Base-by-base conservation (phyloP, 64 coral and sea anemone species). In the Pachyseris speciosa region DNA sequence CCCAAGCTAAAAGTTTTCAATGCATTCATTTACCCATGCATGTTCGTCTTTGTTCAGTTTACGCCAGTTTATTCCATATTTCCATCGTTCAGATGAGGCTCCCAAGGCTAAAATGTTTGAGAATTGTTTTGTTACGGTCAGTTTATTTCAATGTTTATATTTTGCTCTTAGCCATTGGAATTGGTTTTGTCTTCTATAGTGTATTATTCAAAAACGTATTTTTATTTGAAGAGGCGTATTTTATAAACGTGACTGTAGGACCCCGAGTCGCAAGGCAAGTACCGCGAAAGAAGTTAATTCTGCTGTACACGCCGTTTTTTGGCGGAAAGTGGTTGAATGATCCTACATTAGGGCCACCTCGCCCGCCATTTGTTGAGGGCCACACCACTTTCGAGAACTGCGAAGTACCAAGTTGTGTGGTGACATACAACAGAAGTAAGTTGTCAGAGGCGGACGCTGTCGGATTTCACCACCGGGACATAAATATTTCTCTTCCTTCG, bases 221-320 rank as follows among this genome's bases (percentile, higher is more conserved):
- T 61, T 41, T 63, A 4, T 81, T 79, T n/a, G 19, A 55, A 1
- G 27, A 36, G 75, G 36, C 47, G 17, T 79, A 79, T 79, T 79
- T 79, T 79, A 16, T 61, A 81, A 41, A 81, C 51, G 40, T 61
- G 0, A 24, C 77, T 41, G 34, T 81, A 9, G 77, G 32, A 61
- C 13, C 2, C 9, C 77, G 77, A 37, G 9, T 11, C 26, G 51
- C 53, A 40, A 69, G 83, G 32, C 9, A 48, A 28, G 36, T 69
- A 45, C 38, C 39, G 37, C 72, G 78, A 31, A 78, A 36, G 0
- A 93, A 93, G 74, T 19, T 89, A 9, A 89, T 94, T 19, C 28
- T 94, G 19, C 76, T 88, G 16, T 94, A 88, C 26, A 94, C 92
- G 9, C 43, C 48, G 22, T 94, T 73, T 65, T 94, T 94, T 89